Evolutionary conservation across 2,113 vertebrate species (phyloP), one percentile per base, ranked within the genome.

Genomic region (Melanostigma gelatinosum): DNA sequence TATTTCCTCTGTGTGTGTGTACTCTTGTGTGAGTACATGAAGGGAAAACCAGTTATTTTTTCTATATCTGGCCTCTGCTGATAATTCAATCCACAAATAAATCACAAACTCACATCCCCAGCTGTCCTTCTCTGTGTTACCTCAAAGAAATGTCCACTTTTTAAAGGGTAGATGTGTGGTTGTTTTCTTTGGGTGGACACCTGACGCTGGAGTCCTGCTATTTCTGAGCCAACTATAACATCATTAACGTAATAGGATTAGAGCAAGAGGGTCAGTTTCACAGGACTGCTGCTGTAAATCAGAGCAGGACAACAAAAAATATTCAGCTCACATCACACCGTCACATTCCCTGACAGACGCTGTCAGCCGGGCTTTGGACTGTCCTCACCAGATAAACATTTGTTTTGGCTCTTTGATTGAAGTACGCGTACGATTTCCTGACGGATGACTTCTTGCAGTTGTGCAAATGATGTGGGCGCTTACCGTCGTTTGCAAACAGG

Each of bases 21-120:
- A 36, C 72, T 75, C 65, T 79, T 79, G 36, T 34, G n/a, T 27
- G 75, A 69, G 22, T 15, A 44, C 1, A 13, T 52, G 63, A 78
- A 80, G 29, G 71, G 63, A 82, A 82, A 77, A 67, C 65, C 48
- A 76, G 71, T 89, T 86, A n/a, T 86, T n/a, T 32, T 68, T 52
- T 86, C n/a, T 2, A 78, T 83, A 38, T 85, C 73, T 80, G 87
- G 36, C 63, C 70, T 78, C 54, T 13, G 70, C 54, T 88, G 83
- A 88, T 90, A 88, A 85, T 52, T 73, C 18, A 1, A 32, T 40
- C 77, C 65, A 67, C 34, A 79, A 84, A 85, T 85, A 88, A 88
- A 82, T 84, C 73, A 67, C 77, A 77, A 66, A 64, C 42, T 11
- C 68, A 70, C 84, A 77, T 84, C 87, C 80, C 83, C 77, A 68